A percentile compares a stretch with the other conserved stretches of the same genome.
These are phyloP conservation scores for Moxostoma hubbsi DNA, from an alignment of 2,797 vertebrate species.

Conservation along the genomic window DNA sequence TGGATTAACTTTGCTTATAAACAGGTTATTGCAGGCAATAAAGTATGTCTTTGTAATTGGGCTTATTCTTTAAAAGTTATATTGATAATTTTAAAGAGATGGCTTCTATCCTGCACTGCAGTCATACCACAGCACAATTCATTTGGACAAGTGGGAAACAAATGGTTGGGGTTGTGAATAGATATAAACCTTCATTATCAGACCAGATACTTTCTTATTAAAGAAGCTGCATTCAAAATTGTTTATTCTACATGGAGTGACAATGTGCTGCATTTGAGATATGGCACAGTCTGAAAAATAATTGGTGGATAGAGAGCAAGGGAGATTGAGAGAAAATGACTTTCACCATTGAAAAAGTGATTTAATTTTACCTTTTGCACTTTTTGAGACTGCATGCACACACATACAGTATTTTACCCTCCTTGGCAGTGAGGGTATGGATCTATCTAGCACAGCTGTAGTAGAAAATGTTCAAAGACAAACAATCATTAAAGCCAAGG, in stretches of 20 bases:
- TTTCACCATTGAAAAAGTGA: not conserved
- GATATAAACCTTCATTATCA: constrained; percentile 38
- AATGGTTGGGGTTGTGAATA: constrained; percentile 9
- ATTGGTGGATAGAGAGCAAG: not conserved
- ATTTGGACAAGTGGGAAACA: constrained; percentile 30
- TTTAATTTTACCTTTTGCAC: constrained; percentile 9
- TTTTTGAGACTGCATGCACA: not conserved
- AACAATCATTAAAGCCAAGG: constrained; percentile 31
- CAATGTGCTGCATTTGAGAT: constrained; percentile 54
- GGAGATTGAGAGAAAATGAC: not conserved
- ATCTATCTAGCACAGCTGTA: not conserved
- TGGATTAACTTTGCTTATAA: constrained; percentile 39
- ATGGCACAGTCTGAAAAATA: constrained; percentile 32
- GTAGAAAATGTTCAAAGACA: constrained; percentile 25
- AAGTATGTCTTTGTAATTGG: constrained; percentile 39
- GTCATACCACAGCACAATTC: constrained; percentile 22
- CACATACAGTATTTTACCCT: not conserved
- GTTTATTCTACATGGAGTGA: constrained; percentile 50
- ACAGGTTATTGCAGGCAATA: constrained; percentile 19
- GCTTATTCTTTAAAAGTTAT: constrained; percentile 42
- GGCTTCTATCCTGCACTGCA: constrained; percentile 14
- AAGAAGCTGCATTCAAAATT: constrained; percentile 16
- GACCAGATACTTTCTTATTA: constrained; percentile 30
- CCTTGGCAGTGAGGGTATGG: not conserved
- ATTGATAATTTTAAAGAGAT: constrained; percentile 31